Percentiles rank a stretch among this genome's conserved stretches.
Evolutionary conservation across 1,140 invertebrate genomes (phyloP).

Genomic region (Campoletis sonorensis): DNA sequence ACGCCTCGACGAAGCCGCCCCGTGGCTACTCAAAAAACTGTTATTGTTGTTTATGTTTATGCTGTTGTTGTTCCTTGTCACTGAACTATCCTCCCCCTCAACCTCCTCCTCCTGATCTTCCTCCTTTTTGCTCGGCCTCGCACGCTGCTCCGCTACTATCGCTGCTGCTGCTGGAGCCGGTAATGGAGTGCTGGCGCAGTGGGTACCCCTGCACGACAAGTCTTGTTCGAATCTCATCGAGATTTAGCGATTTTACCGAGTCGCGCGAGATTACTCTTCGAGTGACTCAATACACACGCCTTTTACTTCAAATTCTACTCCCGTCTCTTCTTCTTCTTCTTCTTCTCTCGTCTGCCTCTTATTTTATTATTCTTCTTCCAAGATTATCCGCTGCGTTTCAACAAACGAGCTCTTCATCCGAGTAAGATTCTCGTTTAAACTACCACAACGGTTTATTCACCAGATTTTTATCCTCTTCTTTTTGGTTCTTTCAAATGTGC

Average conservation of each 20-base stretch:
- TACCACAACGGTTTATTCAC: background rate
- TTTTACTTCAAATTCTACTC: constrained; percentile 2
- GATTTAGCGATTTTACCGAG: constrained; percentile 70
- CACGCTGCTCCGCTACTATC: constrained; percentile 45
- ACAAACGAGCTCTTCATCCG: background rate
- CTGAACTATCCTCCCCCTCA: constrained; percentile 52
- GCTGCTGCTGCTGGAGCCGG: constrained; percentile 57
- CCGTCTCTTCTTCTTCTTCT: constrained; percentile 28
- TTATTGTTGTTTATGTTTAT: background rate
- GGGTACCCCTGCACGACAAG: constrained; percentile 76
- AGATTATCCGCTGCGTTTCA: too few species aligned
- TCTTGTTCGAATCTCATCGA: constrained; percentile 78
- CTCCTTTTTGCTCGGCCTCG: constrained; percentile 62
- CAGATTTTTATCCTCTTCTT: background rate
- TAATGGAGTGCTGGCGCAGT: constrained; percentile 77
- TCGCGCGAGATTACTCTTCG: constrained; percentile 73
- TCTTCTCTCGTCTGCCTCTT: background rate
- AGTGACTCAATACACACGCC: constrained; percentile 65
- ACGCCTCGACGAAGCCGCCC: constrained; percentile 22
- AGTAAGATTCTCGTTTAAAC: background rate
- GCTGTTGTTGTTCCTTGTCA: background rate
- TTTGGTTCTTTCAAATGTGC: background rate
- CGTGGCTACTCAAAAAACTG: background rate
- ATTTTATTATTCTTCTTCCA: background rate
- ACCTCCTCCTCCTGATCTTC: constrained; percentile 63